These are phyloP conservation scores for Hydrotaea diabolus DNA, from an alignment of 2,888 invertebrate genomes.

Conservation along the genomic window DNA sequence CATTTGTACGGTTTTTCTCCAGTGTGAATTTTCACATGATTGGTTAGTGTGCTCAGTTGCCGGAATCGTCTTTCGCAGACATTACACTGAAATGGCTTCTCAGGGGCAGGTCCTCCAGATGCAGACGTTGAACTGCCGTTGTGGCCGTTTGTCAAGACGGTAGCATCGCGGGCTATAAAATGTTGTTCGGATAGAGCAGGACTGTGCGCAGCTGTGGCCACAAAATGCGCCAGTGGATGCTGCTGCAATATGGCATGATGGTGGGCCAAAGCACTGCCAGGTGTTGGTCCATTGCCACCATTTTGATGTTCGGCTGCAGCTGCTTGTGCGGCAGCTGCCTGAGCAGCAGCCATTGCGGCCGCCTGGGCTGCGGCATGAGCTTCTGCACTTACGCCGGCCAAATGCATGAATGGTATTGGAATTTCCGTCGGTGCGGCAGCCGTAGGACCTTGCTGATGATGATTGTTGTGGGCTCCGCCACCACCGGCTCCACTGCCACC, in stretches of 20 bases:
- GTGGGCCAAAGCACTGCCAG: slow-evolving; percentile 66
- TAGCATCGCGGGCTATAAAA: slow-evolving; percentile 73
- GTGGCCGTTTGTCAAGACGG: slow-evolving; percentile 67
- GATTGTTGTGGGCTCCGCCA: slow-evolving; percentile 72
- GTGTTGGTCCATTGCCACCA: slow-evolving; percentile 69
- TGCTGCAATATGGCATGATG: slow-evolving; percentile 71
- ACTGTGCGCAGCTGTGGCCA: slow-evolving; percentile 75
- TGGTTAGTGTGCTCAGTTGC: slow-evolving; percentile 80
- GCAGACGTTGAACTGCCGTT: slow-evolving; percentile 66
- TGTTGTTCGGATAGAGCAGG: slow-evolving; percentile 75
- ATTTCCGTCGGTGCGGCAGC: slow-evolving; percentile 75
- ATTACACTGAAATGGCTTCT: slow-evolving; percentile 81
- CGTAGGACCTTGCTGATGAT: slow-evolving; percentile 71
- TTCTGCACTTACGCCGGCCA: slow-evolving; percentile 76
- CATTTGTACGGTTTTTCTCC: slow-evolving; percentile 81
- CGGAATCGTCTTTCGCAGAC: slow-evolving; percentile 81
- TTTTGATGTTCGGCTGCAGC: slow-evolving; percentile 76
- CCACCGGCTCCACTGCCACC: slow-evolving; percentile 71
- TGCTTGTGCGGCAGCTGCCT: slow-evolving; percentile 79
- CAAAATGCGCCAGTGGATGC: slow-evolving; percentile 75
- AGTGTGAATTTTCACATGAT: slow-evolving; percentile 81
- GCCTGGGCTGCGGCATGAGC: slow-evolving; percentile 79
- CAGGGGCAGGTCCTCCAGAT: slow-evolving; percentile 73
- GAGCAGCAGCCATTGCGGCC: slow-evolving; percentile 79
- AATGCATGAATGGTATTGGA: slow-evolving; percentile 78